Percentiles rank a stretch among this genome's conserved stretches.
Conservation (phyloP, 1,140 invertebrate species). For the Hycleus phaleratus region DNA sequence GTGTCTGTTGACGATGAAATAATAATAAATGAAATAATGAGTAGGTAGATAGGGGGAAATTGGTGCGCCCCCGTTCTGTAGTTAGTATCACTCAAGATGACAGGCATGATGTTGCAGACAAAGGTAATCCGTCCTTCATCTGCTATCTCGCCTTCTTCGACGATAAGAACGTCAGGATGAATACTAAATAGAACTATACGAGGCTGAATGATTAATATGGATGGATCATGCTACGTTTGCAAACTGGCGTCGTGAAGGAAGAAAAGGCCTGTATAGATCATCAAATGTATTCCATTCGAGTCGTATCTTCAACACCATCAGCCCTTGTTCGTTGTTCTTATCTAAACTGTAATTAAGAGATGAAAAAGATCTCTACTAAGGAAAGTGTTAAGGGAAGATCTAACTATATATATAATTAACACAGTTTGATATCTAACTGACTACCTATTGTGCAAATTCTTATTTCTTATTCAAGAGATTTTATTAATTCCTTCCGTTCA, state of each 20-base stretch:
- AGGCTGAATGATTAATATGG: conserved; percentile 26
- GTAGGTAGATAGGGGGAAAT: background rate
- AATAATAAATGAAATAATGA: conserved; percentile 21
- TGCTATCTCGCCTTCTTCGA: conserved; percentile 6
- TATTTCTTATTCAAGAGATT: too few species aligned
- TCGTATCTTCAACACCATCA: background rate
- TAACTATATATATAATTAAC: too few species aligned
- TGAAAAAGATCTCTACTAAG: background rate
- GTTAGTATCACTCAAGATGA: conserved; percentile 22
- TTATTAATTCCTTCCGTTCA: too few species aligned
- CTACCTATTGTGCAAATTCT: too few species aligned
- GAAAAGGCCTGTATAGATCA: conserved; percentile 1
- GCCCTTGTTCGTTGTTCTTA: conserved; percentile 8
- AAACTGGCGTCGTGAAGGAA: background rate
- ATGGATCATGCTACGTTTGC: conserved; percentile 17
- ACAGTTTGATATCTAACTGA: too few species aligned
- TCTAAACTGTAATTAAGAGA: conserved; percentile 7
- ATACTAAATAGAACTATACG: conserved; percentile 22
- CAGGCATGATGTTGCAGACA: conserved; percentile 23
- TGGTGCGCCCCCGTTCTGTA: background rate
- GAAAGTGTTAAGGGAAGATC: too few species aligned
- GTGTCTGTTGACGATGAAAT: conserved; percentile 6
- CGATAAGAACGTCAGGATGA: conserved; percentile 24
- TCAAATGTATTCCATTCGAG: conserved; percentile 9
- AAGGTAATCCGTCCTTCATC: conserved; percentile 12